Base-by-base conservation (phyloP, 1,140 invertebrate species). In the Bacillus rossius region DNA sequence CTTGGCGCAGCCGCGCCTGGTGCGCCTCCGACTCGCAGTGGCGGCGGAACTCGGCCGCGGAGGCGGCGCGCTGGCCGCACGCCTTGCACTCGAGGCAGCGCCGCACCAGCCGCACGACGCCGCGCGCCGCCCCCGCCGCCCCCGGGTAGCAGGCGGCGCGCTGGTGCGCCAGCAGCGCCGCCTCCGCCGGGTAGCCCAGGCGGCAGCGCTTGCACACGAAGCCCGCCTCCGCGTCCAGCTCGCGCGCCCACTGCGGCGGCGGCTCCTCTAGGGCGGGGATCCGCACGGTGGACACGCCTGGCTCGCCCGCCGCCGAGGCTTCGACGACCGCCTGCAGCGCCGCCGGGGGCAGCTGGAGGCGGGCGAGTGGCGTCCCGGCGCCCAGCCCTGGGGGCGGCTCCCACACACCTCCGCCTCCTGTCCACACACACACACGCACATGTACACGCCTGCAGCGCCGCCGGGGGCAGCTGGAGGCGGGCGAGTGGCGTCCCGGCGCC, bases 171-270 rank as follows among this genome's bases (percentile, higher is more conserved):
- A 87, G 74, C 47, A 91, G 78, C 3, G 84, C 81, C n/a, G 83
- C 81, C 51, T 88, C 85, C 41, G 83, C 81, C 1, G 87, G 83
- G 74, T 88, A 92, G 2, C 90, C 89, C 47, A 89, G 81, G 54
- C 89, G 87, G 72, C 90, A 93, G 67, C 89, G 86, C 69, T 90
- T 89, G 78, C 90, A 93, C 51, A 92, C 87, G 76, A 88, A 87
- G 63, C 89, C 91, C 17, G 90, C 78, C 68, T 92, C 91, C 41
- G 85, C 80, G 65, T 90, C 87, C 2, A 84, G 72, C 61, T 89
- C 83, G 56, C 80, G 68, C 61, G 65, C 68, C 52, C 69, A 67
- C 45, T 65, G 57, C 52, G 69, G 64, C 53, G 69, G 63, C 52
- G n/a, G 38, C 73, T 65, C 79, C 75, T 38, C 73, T 63, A 79